phyloP scores from a whole-genome alignment of 2,888 invertebrate species.

The Pseudolycoriella hygida region DNA sequence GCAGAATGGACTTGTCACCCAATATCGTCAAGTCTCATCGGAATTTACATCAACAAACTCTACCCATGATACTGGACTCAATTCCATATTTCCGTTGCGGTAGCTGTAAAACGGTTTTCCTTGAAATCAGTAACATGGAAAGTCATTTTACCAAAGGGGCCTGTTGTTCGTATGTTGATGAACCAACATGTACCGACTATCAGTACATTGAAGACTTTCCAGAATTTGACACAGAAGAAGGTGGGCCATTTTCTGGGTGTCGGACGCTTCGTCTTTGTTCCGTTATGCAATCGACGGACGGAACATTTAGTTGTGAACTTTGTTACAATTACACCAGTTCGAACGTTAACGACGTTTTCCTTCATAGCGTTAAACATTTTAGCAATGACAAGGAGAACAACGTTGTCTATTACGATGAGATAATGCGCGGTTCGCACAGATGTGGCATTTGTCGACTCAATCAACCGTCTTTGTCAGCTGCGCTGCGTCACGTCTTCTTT shows the following conservation, averaged over 20 bases:
- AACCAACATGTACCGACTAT: neutral
- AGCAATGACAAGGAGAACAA: no score
- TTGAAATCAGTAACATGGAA: neutral
- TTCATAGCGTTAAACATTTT: no score
- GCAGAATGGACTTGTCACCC: no score
- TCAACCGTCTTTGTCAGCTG: no score
- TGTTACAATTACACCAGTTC: no score
- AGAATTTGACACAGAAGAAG: no score
- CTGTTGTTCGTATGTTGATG: neutral
- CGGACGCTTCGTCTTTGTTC: no score
- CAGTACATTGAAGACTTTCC: neutral
- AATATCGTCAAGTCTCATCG: no score
- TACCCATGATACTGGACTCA: neutral
- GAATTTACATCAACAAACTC: neutral
- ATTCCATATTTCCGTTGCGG: constrained; percentile 3
- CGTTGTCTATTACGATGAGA: neutral
- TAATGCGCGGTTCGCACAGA: neutral
- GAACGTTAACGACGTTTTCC: no score
- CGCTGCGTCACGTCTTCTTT: constrained; percentile 1
- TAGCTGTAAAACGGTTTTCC: neutral
- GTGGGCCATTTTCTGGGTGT: no score
- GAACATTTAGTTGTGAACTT: no score
- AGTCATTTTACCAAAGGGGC: neutral
- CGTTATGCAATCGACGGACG: no score
- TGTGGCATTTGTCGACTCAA: constrained; percentile 2